Percentiles rank a stretch among this genome's conserved stretches.
Evolutionary conservation across 2,888 invertebrate species (phyloP).

Genomic region (Conomelus anceps): DNA sequence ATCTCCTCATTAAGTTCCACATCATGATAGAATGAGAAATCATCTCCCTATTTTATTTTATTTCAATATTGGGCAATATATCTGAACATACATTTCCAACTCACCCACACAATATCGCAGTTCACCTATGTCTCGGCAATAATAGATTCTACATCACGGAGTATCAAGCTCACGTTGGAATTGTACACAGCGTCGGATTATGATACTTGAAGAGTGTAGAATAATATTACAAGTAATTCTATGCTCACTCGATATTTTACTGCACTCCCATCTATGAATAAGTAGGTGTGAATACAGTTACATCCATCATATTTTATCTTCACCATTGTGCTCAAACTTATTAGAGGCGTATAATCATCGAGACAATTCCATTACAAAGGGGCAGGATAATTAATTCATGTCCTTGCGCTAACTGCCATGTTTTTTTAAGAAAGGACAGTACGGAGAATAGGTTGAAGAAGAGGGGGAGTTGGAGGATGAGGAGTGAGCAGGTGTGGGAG

Average conservation of each 20-base stretch:
- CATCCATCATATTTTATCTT: background rate
- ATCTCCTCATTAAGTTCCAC: too few species aligned
- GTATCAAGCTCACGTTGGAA: background rate
- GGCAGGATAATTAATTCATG: background rate
- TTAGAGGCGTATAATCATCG: background rate
- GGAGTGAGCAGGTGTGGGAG: background rate
- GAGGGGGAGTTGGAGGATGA: background rate
- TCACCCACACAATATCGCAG: background rate
- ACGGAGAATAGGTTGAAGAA: background rate
- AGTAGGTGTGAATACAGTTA: background rate
- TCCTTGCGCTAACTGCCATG: background rate
- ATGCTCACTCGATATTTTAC: background rate
- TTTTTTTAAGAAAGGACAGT: background rate
- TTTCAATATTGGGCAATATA: too few species aligned
- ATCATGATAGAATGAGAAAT: too few species aligned
- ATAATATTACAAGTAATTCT: background rate
- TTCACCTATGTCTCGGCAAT: background rate
- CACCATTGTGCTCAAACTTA: background rate
- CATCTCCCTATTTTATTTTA: too few species aligned
- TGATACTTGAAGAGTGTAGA: background rate
- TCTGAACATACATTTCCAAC: too few species aligned
- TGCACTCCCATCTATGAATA: background rate
- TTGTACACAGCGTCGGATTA: background rate
- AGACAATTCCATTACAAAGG: background rate
- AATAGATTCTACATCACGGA: background rate